A percentile compares a stretch with the other conserved stretches of the same genome.
These are phyloP conservation scores for Cerceris rybyensis DNA, from an alignment of 2,888 invertebrate species.

Conservation along the genomic window DNA sequence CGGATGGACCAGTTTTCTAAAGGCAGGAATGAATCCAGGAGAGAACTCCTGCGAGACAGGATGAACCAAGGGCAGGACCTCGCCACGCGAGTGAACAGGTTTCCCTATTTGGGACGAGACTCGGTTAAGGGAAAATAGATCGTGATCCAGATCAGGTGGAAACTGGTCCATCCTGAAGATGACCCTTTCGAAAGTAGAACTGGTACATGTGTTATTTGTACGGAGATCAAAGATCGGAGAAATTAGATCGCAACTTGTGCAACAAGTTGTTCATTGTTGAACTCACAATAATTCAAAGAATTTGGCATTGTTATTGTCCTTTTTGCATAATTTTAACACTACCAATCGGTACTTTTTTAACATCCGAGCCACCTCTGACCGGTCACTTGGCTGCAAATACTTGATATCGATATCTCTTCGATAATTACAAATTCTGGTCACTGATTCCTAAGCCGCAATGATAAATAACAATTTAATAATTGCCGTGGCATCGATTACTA, in stretches of 20 bases:
- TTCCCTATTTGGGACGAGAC: conserved; percentile 54
- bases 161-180: conserved; percentile 76
- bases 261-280: conserved; percentile 35
- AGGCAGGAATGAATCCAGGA: conserved; percentile 25
- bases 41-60: conserved; percentile 27
- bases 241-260: neutral
- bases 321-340: no score
- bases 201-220: conserved; percentile 35
- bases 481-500: no score
- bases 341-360: no score
- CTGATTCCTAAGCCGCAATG: no score
- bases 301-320: no score
- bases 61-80: conserved; percentile 66
- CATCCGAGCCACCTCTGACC: no score
- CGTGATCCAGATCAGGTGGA: conserved; percentile 79
- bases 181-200: conserved; percentile 37
- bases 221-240: conserved; percentile 62
- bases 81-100: conserved; percentile 79
- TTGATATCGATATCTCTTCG: no score
- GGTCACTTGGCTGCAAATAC: no score
- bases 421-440: no score
- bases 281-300: no score
- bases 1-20: conserved; percentile 75
- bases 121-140: conserved; percentile 69
- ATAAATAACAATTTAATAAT: no score